phyloP scores from a whole-genome alignment of 2,797 vertebrate genomes.

The Gallinago stenura region DNA sequence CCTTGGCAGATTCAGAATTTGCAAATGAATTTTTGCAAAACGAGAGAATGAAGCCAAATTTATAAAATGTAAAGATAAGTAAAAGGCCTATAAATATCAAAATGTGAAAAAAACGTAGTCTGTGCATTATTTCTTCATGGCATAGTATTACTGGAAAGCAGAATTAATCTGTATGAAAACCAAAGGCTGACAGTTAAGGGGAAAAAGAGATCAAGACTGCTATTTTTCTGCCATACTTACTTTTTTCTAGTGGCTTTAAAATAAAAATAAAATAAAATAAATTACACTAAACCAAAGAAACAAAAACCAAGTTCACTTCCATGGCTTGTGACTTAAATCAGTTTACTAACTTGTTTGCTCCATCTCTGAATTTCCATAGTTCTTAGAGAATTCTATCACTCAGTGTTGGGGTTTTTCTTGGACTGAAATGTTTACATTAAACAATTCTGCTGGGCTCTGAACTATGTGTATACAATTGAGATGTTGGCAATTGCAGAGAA shows the following conservation, averaged over 20 bases:
- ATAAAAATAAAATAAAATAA: not conserved
- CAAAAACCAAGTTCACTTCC: not conserved
- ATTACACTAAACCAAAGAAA: no score
- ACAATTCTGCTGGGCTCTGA: not conserved
- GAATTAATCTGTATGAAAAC: not conserved
- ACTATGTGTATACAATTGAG: not conserved
- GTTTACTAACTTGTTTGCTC: not conserved
- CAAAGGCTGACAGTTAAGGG: not conserved
- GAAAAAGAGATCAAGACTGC: not conserved
- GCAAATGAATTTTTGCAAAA: not conserved
- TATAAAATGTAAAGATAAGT: not conserved
- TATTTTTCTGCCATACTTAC: not conserved
- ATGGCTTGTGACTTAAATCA: not conserved
- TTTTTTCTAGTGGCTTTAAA: not conserved
- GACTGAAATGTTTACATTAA: not conserved
- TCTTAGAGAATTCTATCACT: not conserved
- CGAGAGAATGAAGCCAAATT: not conserved
- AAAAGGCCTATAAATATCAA: not conserved
- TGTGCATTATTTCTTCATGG: not conserved
- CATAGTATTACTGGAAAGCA: not conserved
- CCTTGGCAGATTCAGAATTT: not conserved
- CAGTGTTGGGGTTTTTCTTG: accelerated
- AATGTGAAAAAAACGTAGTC: not conserved
- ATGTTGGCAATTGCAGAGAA: not conserved
- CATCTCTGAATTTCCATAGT: not conserved